These are phyloP conservation scores for Pollenia labialis DNA, from an alignment of 2,888 invertebrate genomes.

Conservation along the genomic window DNA sequence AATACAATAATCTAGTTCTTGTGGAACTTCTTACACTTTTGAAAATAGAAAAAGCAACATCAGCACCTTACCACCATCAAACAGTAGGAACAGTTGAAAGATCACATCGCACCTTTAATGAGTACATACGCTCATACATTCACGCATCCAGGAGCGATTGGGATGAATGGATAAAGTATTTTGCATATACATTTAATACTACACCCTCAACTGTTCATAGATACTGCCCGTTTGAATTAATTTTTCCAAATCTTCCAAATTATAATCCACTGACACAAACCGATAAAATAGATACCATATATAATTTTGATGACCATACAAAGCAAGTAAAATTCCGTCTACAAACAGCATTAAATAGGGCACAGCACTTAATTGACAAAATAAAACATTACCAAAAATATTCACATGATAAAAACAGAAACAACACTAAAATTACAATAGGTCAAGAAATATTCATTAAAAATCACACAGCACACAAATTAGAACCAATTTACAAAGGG, in stretches of 20 bases:
- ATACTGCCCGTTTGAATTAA: too few species aligned
- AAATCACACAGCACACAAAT: background rate
- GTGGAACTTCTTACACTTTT: constrained; percentile 19
- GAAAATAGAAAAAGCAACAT: constrained; percentile 45
- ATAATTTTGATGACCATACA: background rate
- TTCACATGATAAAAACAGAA: background rate
- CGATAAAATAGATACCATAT: background rate
- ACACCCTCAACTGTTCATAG: too few species aligned
- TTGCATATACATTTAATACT: too few species aligned
- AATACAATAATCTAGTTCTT: constrained; percentile 10
- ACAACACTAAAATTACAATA: background rate
- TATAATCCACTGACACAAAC: background rate
- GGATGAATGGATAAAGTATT: too few species aligned
- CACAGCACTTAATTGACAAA: background rate
- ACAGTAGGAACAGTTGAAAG: constrained; percentile 50
- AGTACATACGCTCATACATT: too few species aligned
- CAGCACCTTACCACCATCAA: constrained; percentile 62
- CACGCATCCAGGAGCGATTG: background rate
- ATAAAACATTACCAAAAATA: background rate
- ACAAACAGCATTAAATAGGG: constrained; percentile 16
- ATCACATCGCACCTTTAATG: too few species aligned
- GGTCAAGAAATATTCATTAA: constrained; percentile 1
- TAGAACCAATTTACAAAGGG: constrained; percentile 8
- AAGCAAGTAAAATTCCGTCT: background rate
- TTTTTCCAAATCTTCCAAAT: background rate